These are phyloP conservation scores for Drosophila gunungcola DNA, from an alignment of 1,140 invertebrate species.

Conservation along the genomic window DNA sequence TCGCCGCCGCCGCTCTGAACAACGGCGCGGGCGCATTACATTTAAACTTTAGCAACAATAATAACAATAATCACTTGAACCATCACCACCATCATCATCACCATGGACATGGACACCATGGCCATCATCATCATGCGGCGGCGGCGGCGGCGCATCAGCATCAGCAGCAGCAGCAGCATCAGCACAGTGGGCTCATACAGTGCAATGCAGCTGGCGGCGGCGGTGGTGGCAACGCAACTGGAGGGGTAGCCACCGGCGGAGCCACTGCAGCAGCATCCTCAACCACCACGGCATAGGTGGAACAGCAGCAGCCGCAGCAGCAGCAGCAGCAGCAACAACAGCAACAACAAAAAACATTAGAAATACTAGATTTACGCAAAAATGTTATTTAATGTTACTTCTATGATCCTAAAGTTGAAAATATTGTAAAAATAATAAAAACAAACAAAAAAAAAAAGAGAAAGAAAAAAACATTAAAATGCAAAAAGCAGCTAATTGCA, in stretches of 20 bases:
- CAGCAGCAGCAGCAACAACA: slow-evolving; percentile 38
- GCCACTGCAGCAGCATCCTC: slow-evolving; percentile 49
- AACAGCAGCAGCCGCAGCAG: slow-evolving; percentile 18
- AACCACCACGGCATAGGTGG: slow-evolving; percentile 71
- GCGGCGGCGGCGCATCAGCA: not conserved
- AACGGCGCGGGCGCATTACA: slow-evolving; percentile 75
- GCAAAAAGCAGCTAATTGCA: slow-evolving; percentile 17
- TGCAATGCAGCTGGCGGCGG: slow-evolving; percentile 67
- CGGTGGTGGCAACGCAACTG: slow-evolving; percentile 16
- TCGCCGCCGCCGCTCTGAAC: slow-evolving; percentile 42
- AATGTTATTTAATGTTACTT: slow-evolving; percentile 84
- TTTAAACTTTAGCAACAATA: slow-evolving; percentile 84
- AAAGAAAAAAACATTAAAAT: slow-evolving; percentile 27
- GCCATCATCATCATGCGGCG: slow-evolving; percentile 46
- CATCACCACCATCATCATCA: slow-evolving; percentile 65
- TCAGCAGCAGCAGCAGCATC: slow-evolving; percentile 39
- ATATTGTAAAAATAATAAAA: slow-evolving; percentile 82
- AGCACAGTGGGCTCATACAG: slow-evolving; percentile 77
- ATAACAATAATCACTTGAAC: slow-evolving; percentile 76
- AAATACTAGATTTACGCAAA: slow-evolving; percentile 82
- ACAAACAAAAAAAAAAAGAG: slow-evolving; percentile 26
- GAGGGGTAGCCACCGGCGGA: slow-evolving; percentile 12
- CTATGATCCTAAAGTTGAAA: slow-evolving; percentile 84
- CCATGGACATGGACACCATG: slow-evolving; percentile 30
- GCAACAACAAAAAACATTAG: slow-evolving; percentile 76